Base-by-base conservation (phyloP, 2,888 invertebrate species). In the Adelognathus sp. region DNA sequence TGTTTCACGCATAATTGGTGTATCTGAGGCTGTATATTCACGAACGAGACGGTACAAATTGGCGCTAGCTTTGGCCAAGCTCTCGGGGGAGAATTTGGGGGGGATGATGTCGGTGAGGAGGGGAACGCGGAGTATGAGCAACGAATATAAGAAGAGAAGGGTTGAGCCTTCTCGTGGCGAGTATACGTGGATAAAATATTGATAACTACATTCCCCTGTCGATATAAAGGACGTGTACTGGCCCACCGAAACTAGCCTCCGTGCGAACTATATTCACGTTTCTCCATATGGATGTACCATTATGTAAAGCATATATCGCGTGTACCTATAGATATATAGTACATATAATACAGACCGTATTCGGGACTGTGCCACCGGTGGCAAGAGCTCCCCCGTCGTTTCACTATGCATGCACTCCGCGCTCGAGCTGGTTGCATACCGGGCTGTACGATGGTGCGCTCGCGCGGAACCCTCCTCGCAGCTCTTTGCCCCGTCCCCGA, bases 101-200 rank as follows among this genome's bases (percentile, higher is more conserved):
- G n/a, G n/a, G n/a, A n/a, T n/a, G 85, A 85, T 82, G 81, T 67
- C 54, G 63, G 4, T 41, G 76, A 66, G 27, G 46, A 46, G 54
- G n/a, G 27, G 46, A 14, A 56, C 11, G 4, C 7, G 16, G 33
- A 33, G 41, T 36, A 50, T 29, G 31, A 41, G n/a, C 39, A 54
- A 36, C 66, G 58, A 70, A 58, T 56, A 63, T 58, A n/a, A 39
- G 27, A 69, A 11, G 73, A 66, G 60, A 54, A 67, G 44, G 71
- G 46, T 33, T 24, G 56, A 80, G 63, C 63, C 63, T 46, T 63
- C 63, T 52, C 46, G 63, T 61, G 69, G 61, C n/a, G n/a, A 61
- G 70, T 74, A 67, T 71, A 77, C 82, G 78, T 80, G 81, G 70
- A 74, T 83, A 76, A 87, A 85, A 87, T 85, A 86, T 85, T 82